Conservation (phyloP, 2,113 vertebrate species). For the Callionymus lyra region DNA sequence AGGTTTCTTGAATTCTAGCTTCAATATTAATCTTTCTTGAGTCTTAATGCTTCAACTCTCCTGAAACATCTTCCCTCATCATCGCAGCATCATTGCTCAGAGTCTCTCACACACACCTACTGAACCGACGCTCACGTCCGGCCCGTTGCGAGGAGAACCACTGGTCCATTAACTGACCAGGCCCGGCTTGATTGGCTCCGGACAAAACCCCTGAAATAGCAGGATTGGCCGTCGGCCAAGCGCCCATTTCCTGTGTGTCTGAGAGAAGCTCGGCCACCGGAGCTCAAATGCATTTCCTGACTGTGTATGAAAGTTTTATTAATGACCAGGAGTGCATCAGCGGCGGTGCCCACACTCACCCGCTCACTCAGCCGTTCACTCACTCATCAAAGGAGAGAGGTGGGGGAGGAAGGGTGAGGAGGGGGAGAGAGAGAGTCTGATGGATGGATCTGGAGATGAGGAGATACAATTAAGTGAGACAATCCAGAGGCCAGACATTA, state of each 20-base stretch:
- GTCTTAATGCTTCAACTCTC: too few relatives aligned
- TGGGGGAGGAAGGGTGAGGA: slow-evolving; percentile 10
- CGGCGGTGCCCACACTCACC: slow-evolving; percentile 32
- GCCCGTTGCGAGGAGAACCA: slow-evolving; percentile 44
- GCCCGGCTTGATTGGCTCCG: slow-evolving; percentile 59
- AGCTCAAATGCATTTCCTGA: slow-evolving; percentile 76
- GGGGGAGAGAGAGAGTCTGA: slow-evolving; percentile 34
- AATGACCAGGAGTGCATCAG: slow-evolving; percentile 76
- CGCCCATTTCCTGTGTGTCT: slow-evolving; percentile 74
- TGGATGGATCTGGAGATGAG: slow-evolving; percentile 38
- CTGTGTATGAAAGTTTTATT: slow-evolving; percentile 76
- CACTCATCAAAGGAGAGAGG: slow-evolving; percentile 21
- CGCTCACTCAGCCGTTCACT: slow-evolving; percentile 30
- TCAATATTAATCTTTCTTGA: too few relatives aligned
- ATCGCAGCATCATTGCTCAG: too few relatives aligned
- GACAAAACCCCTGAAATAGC: slow-evolving; percentile 65
- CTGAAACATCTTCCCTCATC: too few relatives aligned
- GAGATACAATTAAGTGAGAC: slow-evolving; percentile 47
- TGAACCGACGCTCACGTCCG: slow-evolving; percentile 58
- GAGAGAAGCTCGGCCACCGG: slow-evolving; percentile 65
- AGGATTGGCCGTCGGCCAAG: slow-evolving; percentile 67
- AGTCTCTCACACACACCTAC: slow-evolving; percentile 3
- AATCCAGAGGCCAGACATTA: slow-evolving; percentile 49
- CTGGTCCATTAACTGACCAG: slow-evolving; percentile 65
- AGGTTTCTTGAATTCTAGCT: too few relatives aligned